Conservation (phyloP, 1,140 invertebrate species). For the Rhyzopertha dominica region DNA sequence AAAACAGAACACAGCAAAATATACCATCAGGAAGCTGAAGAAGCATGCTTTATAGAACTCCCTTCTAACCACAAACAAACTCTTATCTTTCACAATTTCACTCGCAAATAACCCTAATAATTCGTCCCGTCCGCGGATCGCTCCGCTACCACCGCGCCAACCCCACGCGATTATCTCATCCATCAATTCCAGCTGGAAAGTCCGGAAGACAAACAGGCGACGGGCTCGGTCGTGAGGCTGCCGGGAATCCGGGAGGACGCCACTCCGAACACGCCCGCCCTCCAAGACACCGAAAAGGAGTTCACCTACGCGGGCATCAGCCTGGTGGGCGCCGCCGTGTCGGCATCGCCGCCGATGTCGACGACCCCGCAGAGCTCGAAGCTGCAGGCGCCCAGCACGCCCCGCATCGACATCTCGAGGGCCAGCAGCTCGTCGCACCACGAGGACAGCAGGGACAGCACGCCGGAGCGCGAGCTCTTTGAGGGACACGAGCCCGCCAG, state of each 20-base stretch:
- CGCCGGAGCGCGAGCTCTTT: constrained; percentile 71
- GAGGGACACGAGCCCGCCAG: constrained; percentile 42
- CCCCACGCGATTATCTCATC: constrained; percentile 4
- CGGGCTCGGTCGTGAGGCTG: constrained; percentile 49
- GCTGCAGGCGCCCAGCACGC: constrained; percentile 66
- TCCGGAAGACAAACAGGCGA: constrained; percentile 54
- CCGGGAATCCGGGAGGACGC: constrained; percentile 65
- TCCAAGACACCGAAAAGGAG: constrained; percentile 22
- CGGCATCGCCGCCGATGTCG: constrained; percentile 29
- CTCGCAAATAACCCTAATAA: too few species aligned
- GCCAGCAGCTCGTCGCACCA: constrained; percentile 82
- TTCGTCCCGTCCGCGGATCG: too few species aligned
- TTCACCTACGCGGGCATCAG: constrained; percentile 36
- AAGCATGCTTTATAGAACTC: background rate
- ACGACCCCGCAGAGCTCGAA: constrained; percentile 30
- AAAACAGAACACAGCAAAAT: too few species aligned
- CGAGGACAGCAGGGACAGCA: constrained; percentile 72
- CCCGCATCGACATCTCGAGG: constrained; percentile 79
- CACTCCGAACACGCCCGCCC: constrained; percentile 47
- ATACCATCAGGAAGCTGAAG: background rate
- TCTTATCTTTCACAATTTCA: background rate
- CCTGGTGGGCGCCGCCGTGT: constrained; percentile 32
- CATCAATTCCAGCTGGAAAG: constrained; percentile 49
- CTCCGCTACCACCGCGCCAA: constrained; percentile 1
- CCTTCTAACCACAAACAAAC: constrained; percentile 8